Conservation (phyloP, 2,797 vertebrate genomes). For the Enteromius anoplus region DNA sequence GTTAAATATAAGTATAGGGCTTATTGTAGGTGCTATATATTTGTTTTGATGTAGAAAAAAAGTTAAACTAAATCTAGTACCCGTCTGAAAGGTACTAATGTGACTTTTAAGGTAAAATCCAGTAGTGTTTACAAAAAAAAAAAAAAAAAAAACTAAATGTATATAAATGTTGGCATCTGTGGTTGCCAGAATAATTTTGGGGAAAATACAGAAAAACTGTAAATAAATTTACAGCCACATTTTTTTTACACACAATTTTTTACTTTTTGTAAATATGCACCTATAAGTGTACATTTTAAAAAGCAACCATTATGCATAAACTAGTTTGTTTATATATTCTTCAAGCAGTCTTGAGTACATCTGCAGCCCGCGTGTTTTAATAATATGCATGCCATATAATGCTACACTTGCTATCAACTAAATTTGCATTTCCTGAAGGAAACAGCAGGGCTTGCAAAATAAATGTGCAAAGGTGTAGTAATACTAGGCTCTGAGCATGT, state of each 20-base stretch:
- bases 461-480: not conserved
- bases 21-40: not conserved
- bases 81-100: not conserved
- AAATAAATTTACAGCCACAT: too few species aligned
- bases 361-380: not conserved
- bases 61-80: not conserved
- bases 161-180: too few species aligned
- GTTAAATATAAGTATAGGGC: not conserved
- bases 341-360: not conserved
- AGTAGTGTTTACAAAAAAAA: too few species aligned
- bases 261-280: not conserved
- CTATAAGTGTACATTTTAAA: not conserved
- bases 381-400: not conserved
- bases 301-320: not conserved
- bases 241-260: too few species aligned
- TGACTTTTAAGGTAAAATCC: not conserved
- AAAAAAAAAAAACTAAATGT: too few species aligned
- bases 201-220: too few species aligned
- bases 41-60: not conserved
- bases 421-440: not conserved
- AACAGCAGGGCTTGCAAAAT: constrained; percentile 4
- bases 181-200: too few species aligned
- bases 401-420: not conserved
- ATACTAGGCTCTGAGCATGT: not conserved
- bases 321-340: not conserved